Conservation (phyloP, 1,140 invertebrate species). For the Cydia fagiglandana region DNA sequence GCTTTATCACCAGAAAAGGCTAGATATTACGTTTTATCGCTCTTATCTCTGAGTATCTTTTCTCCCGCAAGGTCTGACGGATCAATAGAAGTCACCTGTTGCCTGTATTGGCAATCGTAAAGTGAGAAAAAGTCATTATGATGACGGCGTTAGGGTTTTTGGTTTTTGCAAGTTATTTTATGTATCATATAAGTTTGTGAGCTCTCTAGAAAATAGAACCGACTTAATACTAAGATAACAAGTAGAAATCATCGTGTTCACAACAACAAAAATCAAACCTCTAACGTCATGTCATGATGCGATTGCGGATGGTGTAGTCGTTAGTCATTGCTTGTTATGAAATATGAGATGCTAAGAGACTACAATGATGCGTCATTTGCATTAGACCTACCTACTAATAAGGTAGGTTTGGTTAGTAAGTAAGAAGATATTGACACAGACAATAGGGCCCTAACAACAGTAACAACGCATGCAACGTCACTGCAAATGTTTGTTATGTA, state of each 20-base stretch:
- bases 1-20: conserved; percentile 12
- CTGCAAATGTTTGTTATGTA: too few species aligned
- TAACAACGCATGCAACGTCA: too few species aligned
- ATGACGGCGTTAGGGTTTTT: background rate
- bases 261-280: too few species aligned
- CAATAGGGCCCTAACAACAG: too few species aligned
- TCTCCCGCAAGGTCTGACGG: background rate
- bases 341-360: conserved; percentile 12
- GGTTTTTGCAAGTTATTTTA: background rate
- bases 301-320: background rate
- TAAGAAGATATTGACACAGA: background rate
- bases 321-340: conserved; percentile 10
- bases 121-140: background rate
- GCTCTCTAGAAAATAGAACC: too few species aligned
- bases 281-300: too few species aligned
- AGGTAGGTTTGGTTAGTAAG: background rate
- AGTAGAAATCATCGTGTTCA: too few species aligned
- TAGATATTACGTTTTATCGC: conserved; percentile 16
- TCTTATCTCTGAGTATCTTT: conserved; percentile 9
- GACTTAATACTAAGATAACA: too few species aligned
- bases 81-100: background rate
- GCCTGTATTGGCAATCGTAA: background rate
- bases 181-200: background rate
- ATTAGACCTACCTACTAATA: background rate
- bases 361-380: conserved; percentile 12